Evolutionary conservation across 2,113 vertebrate species (phyloP).

Genomic region (Eclectus roratus): DNA sequence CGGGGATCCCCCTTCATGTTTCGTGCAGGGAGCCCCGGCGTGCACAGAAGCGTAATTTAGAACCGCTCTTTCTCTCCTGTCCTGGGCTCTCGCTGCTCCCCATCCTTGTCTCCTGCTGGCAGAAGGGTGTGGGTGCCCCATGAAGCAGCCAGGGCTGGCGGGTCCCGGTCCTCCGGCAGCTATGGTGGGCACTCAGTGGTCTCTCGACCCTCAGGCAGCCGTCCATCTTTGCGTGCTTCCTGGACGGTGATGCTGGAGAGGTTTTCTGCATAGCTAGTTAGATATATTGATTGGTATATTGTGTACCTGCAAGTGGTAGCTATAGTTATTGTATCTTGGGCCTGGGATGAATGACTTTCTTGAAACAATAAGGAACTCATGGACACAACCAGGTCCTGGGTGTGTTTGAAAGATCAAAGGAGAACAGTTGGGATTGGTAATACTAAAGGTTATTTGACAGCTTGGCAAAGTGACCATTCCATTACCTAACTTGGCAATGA

Average conservation of each 20-base stretch:
- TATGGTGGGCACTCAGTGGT: fast-evolving
- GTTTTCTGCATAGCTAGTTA: not conserved
- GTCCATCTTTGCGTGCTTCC: not conserved
- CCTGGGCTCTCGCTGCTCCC: not conserved
- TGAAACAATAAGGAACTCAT: not conserved
- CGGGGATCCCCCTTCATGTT: fast-evolving
- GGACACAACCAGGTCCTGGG: not conserved
- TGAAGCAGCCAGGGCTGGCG: fast-evolving
- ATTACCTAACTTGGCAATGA: not conserved
- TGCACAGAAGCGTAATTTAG: not conserved
- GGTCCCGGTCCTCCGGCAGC: not conserved
- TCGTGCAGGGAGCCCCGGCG: no score
- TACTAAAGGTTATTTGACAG: not conserved
- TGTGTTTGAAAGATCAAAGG: not conserved
- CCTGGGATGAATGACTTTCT: not conserved
- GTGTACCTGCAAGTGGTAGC: not conserved
- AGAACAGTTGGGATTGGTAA: not conserved
- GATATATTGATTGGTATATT: not conserved
- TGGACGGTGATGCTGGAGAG: not conserved
- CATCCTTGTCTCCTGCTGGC: not conserved
- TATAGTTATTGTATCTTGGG: not conserved
- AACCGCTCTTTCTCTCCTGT: no score
- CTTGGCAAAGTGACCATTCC: not conserved
- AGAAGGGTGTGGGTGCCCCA: not conserved
- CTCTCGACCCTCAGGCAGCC: not conserved